These are phyloP conservation scores for Eucera pruinosa DNA, from an alignment of 2,888 invertebrate genomes.

Conservation along the genomic window DNA sequence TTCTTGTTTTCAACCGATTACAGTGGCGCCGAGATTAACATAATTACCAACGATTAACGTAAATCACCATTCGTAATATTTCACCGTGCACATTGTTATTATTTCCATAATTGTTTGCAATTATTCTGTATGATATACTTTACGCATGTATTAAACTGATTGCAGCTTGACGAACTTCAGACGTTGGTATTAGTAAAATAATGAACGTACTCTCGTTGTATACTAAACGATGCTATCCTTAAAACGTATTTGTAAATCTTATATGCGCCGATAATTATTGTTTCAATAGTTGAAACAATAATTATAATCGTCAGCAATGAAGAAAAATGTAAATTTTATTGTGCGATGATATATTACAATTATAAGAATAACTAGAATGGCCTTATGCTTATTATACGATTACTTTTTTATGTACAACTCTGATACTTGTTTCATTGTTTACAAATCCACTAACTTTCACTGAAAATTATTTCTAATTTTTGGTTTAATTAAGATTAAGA, in stretches of 20 bases:
- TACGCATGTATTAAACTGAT: neutral
- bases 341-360: neutral
- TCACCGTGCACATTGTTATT: neutral
- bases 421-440: neutral
- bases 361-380: neutral
- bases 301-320: neutral
- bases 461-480: neutral
- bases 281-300: neutral
- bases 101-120: neutral
- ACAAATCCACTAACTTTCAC: neutral
- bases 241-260: neutral
- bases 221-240: neutral
- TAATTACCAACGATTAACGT: conserved; percentile 27
- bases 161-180: no score
- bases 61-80: neutral
- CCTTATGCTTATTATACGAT: neutral
- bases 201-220: neutral
- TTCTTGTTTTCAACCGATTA: conserved; percentile 45
- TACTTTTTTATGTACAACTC: neutral
- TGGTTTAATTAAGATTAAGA: no score
- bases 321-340: neutral
- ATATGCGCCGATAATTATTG: neutral
- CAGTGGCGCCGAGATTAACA: conserved; percentile 24
- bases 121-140: neutral
- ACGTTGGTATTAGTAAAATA: neutral